These are phyloP conservation scores for Aspidoscelis tigris DNA, from an alignment of 2,113 vertebrate genomes.

Conservation along the genomic window DNA sequence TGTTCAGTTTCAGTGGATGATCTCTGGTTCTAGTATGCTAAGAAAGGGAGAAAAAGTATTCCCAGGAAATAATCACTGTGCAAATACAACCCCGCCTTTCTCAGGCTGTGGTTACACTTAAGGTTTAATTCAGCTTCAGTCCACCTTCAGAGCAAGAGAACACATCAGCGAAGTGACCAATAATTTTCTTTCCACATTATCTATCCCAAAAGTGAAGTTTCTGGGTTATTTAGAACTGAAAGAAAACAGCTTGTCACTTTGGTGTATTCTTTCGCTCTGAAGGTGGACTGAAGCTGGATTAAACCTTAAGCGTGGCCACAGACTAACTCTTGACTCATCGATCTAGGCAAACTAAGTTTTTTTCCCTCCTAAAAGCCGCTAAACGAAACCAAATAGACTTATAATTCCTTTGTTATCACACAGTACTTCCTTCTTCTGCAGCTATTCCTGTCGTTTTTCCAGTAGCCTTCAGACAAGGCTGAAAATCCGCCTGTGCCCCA, in stretches of 20 bases:
- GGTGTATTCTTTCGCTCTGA: no score
- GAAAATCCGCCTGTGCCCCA: background rate
- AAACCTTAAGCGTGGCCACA: background rate
- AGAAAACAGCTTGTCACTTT: no score
- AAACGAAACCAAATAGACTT: background rate
- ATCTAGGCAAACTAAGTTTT: background rate
- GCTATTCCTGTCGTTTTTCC: background rate
- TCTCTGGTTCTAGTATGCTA: no score
- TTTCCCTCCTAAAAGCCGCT: background rate
- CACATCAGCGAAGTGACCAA: no score
- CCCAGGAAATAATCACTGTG: background rate
- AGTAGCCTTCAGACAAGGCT: background rate
- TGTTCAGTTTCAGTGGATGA: no score
- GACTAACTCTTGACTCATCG: background rate
- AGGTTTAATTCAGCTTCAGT: no score
- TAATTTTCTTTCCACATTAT: no score
- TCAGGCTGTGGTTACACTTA: background rate
- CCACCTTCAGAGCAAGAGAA: no score
- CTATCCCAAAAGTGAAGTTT: no score
- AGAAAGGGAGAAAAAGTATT: no score
- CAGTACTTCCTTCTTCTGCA: background rate
- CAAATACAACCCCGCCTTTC: background rate
- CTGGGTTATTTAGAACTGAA: no score
- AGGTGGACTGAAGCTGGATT: background rate
- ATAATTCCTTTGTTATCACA: background rate